Base-by-base conservation (phyloP, 35 echinoderm and acorn worm species). In the Apostichopus parvimensis region DNA sequence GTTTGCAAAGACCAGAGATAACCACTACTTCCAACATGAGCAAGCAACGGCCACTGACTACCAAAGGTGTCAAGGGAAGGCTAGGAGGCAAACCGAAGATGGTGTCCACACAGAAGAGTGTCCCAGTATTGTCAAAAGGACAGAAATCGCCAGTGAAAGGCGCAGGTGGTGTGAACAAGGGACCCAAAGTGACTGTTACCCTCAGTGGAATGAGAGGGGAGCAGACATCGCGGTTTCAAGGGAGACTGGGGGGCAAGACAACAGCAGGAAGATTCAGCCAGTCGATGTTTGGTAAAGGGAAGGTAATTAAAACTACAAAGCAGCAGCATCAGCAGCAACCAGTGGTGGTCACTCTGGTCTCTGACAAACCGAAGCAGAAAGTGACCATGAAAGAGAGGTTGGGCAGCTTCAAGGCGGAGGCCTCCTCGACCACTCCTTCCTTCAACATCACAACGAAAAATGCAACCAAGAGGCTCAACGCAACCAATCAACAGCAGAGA, bases 381-480 rank as follows among this genome's bases (percentile, higher is more conserved):
- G 89, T 79, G 6, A 91, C 71, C 61, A 78, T 93, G 79, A 93
- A 86, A 64, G 92, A 85, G 22, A 85, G 92, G 82, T 58, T 93
- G 25, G 92, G 92, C 24, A 77, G 64, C 9, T 79, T 81, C 17
- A 93, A 93, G 92, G 80, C 82, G 1, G 92, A 93, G 81, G 92
- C 54, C 6, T 85, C 92, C 17, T 93, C 92, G 4, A 93, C 92
- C 6, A 93, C 92, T 18, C 92, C 92, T 73, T 54, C 92, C 3
- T 91, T 91, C 64, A 59, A 45, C 18, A 73, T 91, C 52, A 91
- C 71, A 54, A 15, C 89, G 17, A 79, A 58, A 54, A 79, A 23
- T 0, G 54, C n/a, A 12, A 64, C 25, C 22, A 73, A 57, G 20
- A 87, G n/a, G 17, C 13, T 87, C 14, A 73, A 90, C 13, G 34